Evolutionary conservation across 2,113 vertebrate genomes (phyloP).

Genomic region (Mesocricetus auratus): DNA sequence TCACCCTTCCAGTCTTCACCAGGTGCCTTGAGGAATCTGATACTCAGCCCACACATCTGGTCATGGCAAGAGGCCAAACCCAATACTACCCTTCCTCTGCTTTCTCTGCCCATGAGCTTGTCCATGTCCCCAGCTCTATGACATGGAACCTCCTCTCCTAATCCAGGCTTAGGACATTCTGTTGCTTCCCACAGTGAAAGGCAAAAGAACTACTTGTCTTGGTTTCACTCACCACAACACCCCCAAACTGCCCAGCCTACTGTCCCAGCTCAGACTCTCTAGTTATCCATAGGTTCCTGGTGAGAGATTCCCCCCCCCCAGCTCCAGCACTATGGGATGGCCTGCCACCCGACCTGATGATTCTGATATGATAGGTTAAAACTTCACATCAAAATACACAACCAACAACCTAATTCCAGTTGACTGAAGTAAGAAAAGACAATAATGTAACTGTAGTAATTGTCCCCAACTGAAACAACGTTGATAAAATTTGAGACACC

Average conservation of each 20-base stretch:
- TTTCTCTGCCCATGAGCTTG: neutral
- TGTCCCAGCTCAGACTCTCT: neutral
- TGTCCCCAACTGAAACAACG: neutral
- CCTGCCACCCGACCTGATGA: neutral
- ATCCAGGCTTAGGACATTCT: no score
- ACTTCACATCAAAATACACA: neutral
- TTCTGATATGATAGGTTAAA: neutral
- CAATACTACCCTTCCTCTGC: neutral
- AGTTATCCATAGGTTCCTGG: neutral
- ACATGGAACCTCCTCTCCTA: no score
- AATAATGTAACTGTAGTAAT: neutral
- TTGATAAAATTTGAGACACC: neutral
- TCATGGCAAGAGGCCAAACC: neutral
- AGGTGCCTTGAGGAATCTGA: neutral
- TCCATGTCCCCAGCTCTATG: neutral
- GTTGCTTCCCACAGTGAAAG: neutral
- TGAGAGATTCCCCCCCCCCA: neutral
- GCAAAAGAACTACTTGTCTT: neutral
- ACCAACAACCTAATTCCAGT: no score
- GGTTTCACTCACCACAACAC: no score
- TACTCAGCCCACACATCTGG: neutral
- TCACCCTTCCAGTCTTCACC: neutral
- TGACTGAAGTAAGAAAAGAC: neutral
- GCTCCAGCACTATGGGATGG: neutral
- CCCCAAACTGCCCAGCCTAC: neutral